Evolutionary conservation across 1,140 invertebrate genomes (phyloP).

Genomic region (Drosophila paulistorum): DNA sequence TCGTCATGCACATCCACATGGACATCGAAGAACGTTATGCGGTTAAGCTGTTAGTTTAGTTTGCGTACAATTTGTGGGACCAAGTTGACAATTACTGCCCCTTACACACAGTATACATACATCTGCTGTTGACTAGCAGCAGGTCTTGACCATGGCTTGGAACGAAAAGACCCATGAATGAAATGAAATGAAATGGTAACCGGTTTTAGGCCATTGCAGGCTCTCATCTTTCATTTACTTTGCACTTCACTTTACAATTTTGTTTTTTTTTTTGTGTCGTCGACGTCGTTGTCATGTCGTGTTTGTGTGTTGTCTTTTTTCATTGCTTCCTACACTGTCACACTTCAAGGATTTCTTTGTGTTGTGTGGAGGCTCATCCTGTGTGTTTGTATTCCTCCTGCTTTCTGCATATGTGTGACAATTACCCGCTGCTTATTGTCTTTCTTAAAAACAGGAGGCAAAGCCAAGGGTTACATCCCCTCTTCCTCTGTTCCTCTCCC

Average conservation of each 20-base stretch:
- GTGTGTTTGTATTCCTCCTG: conserved; percentile 15
- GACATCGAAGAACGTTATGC: conserved; percentile 55
- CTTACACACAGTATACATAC: conserved; percentile 6
- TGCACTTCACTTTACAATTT: conserved; percentile 62
- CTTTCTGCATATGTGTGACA: conserved; percentile 60
- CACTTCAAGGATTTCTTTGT: conserved; percentile 82
- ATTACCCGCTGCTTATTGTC: conserved; percentile 64
- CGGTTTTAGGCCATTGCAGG: conserved; percentile 56
- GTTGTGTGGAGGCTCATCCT: conserved; percentile 50
- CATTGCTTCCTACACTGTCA: conserved; percentile 72
- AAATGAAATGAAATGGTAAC: conserved; percentile 62
- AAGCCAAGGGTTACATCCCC: conserved; percentile 42
- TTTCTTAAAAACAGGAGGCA: conserved; percentile 26
- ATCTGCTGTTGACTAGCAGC: background rate
- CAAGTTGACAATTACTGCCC: conserved; percentile 74
- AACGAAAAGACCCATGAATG: conserved; percentile 63
- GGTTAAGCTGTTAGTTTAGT: conserved; percentile 80
- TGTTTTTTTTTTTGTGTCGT: background rate
- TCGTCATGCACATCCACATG: conserved; percentile 17
- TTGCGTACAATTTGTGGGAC: conserved; percentile 75
- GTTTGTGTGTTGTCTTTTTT: conserved; percentile 23
- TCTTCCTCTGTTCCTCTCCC: conserved; percentile 7
- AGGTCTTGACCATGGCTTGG: conserved; percentile 43
- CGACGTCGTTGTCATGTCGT: conserved; percentile 2
- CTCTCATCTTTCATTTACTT: conserved; percentile 77